Evolutionary conservation across 2,797 vertebrate species (phyloP).

Genomic region (Pipistrellus kuhlii): DNA sequence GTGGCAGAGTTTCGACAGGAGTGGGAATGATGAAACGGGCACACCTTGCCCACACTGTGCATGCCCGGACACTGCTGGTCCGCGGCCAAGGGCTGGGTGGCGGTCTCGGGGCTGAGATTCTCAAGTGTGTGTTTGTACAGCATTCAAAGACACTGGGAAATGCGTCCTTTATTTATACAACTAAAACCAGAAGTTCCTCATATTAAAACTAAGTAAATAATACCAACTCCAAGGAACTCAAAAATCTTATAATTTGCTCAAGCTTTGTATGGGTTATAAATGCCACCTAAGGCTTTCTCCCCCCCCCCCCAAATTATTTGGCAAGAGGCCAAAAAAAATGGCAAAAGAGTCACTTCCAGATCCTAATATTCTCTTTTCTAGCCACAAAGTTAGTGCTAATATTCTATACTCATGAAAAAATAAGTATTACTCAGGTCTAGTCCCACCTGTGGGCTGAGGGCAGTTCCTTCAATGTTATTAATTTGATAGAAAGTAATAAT

Average conservation of each 20-base stretch:
- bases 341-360: not conserved
- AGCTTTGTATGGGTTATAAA: not conserved
- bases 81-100: not conserved
- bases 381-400: not conserved
- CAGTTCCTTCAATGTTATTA: constrained; percentile 6
- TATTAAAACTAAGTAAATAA: constrained; percentile 26
- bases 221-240: not conserved
- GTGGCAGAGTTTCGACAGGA: not conserved
- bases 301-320: not conserved
- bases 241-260: constrained; percentile 40
- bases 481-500: not conserved
- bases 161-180: not conserved
- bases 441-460: not conserved
- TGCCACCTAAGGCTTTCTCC: not conserved
- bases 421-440: not conserved
- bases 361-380: constrained; percentile 22
- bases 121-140: not conserved
- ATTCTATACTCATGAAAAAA: not conserved
- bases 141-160: constrained; percentile 13
- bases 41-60: not conserved
- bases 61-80: not conserved
- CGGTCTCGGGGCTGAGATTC: not conserved
- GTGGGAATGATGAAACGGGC: not conserved
- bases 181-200: constrained; percentile 1
- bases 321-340: not conserved